phyloP scores from a whole-genome alignment of 2,888 invertebrate species.

The Caenorhabditis uteleia region DNA sequence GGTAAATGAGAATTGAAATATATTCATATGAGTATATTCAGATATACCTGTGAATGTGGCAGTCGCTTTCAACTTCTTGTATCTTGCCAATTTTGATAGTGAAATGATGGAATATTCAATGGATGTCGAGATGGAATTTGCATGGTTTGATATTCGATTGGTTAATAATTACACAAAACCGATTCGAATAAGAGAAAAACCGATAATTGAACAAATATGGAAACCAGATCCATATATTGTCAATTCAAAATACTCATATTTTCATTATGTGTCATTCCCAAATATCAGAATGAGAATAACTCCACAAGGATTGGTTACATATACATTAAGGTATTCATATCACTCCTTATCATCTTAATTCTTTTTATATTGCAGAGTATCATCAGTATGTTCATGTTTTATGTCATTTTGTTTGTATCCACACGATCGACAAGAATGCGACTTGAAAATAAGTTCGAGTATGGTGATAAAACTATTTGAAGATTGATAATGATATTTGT shows the following conservation, averaged over 20 bases:
- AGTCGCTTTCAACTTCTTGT: conserved; percentile 58
- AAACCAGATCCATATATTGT: conserved; percentile 67
- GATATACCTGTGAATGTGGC: conserved; percentile 65
- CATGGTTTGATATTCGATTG: conserved; percentile 60
- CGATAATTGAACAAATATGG: conserved; percentile 65
- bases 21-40: conserved; percentile 37
- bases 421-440: conserved; percentile 66
- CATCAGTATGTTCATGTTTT: conserved; percentile 63
- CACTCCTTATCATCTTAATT: background rate
- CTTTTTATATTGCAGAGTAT: conserved; percentile 49
- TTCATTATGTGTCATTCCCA: conserved; percentile 67
- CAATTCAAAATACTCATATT: conserved; percentile 67
- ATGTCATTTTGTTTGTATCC: conserved; percentile 69
- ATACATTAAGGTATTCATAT: conserved; percentile 55
- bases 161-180: conserved; percentile 66
- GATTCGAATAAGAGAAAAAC: conserved; percentile 61
- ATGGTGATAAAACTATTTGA: conserved; percentile 4
- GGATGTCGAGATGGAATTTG: conserved; percentile 61
- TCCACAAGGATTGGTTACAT: conserved; percentile 63
- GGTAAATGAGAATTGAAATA: conserved; percentile 36
- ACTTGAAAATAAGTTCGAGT: conserved; percentile 63
- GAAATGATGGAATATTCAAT: conserved; percentile 65
- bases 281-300: conserved; percentile 66
- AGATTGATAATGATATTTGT: background rate
- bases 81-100: conserved; percentile 65